These are phyloP conservation scores for Dryas iulia DNA, from an alignment of 1,140 invertebrate genomes.

Conservation along the genomic window DNA sequence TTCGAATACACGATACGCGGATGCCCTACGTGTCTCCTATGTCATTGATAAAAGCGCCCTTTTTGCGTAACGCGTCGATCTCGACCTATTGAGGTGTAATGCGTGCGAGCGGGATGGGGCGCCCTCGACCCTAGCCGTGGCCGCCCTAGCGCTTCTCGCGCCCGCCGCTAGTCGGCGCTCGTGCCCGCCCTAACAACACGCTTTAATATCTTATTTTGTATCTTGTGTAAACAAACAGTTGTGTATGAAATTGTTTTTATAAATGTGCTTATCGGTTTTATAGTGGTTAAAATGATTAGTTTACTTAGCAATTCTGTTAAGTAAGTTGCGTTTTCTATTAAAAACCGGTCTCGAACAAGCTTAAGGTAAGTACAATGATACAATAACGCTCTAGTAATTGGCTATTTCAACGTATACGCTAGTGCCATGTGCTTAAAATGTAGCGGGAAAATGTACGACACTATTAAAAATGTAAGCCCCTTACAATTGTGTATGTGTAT, in stretches of 20 bases:
- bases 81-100: constrained; percentile 48
- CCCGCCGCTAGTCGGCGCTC: constrained; percentile 70
- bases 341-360: constrained; percentile 18
- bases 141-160: constrained; percentile 55
- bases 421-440: not conserved
- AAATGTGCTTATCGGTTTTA: constrained; percentile 26
- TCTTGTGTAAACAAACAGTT: constrained; percentile 70
- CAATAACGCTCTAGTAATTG: constrained; percentile 14
- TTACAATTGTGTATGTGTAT: not conserved
- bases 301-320: not conserved
- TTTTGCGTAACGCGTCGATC: constrained; percentile 61
- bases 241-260: constrained; percentile 41
- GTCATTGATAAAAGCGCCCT: constrained; percentile 73
- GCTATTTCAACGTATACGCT: not conserved
- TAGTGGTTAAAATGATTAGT: constrained; percentile 25
- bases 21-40: constrained; percentile 58
- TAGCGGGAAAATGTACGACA: not conserved
- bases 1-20: constrained; percentile 33
- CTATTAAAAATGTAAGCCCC: not conserved
- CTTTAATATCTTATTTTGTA: constrained; percentile 62
- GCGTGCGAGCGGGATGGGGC: constrained; percentile 53
- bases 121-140: constrained; percentile 46
- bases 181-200: constrained; percentile 67
- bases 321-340: constrained; percentile 17
- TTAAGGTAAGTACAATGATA: constrained; percentile 34